These are phyloP conservation scores for Chiloscyllium plagiosum DNA, from an alignment of 2,113 vertebrate species.

Conservation along the genomic window DNA sequence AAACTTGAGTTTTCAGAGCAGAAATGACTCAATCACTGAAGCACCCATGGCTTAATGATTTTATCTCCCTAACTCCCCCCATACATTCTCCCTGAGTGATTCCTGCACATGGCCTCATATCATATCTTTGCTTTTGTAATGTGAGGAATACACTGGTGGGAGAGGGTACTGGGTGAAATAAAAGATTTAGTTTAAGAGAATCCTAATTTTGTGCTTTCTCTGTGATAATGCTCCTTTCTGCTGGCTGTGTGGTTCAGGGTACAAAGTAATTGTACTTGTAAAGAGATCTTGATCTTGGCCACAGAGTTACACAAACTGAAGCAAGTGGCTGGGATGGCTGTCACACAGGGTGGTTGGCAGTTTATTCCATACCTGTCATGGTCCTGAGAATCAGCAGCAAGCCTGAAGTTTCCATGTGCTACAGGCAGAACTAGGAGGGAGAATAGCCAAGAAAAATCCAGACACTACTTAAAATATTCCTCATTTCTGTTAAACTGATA, in stretches of 20 bases:
- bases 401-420: neutral
- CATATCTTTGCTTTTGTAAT: neutral
- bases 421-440: neutral
- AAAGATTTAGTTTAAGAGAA: neutral
- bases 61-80: neutral
- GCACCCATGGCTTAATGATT: slow-evolving; percentile 14
- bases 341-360: neutral
- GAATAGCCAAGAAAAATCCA: neutral
- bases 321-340: neutral
- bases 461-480: neutral
- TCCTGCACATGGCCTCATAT: neutral
- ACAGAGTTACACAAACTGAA: neutral
- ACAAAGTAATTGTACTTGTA: neutral
- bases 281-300: neutral
- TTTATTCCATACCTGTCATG: neutral
- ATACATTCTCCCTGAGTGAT: neutral
- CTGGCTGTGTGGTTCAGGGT: neutral
- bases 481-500: neutral
- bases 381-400: neutral
- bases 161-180: neutral
- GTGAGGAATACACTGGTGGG: neutral
- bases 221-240: neutral
- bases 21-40: neutral
- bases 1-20: neutral
- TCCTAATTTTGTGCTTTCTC: neutral